phyloP scores from a whole-genome alignment of 2,113 vertebrate species.

The Crocuta crocuta region DNA sequence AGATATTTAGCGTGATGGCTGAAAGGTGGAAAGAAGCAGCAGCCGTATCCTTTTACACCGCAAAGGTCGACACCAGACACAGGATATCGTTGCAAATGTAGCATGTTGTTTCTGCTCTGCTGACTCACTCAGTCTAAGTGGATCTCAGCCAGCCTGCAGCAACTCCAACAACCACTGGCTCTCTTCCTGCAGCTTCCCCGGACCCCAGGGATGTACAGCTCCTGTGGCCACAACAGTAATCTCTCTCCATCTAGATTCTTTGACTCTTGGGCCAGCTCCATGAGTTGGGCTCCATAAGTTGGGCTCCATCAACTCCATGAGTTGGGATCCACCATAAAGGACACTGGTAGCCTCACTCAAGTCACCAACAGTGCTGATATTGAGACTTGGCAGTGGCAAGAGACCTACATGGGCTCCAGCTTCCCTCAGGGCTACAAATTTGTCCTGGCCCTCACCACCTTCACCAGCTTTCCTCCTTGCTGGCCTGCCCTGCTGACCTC shows the following conservation, averaged over 20 bases:
- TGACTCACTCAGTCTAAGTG: background rate
- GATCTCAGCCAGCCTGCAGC: background rate
- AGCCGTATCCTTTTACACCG: background rate
- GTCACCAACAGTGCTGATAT: background rate
- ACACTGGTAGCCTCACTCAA: background rate
- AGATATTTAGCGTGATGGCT: background rate
- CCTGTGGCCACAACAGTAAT: background rate
- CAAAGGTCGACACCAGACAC: rapidly evolving
- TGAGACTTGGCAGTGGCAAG: background rate
- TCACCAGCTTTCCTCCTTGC: background rate
- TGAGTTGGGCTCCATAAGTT: background rate
- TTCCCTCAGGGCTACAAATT: rapidly evolving
- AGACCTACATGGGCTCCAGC: background rate
- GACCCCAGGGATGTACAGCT: background rate
- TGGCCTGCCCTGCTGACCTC: background rate
- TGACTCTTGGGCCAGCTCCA: background rate
- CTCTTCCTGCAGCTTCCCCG: background rate
- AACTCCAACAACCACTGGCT: rapidly evolving
- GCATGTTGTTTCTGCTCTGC: rapidly evolving
- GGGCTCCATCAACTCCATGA: background rate
- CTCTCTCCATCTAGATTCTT: background rate
- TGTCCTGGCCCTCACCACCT: background rate
- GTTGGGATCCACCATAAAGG: background rate
- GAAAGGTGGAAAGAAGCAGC: background rate
- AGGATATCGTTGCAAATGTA: rapidly evolving